Evolutionary conservation across 2,888 invertebrate genomes (phyloP).

Genomic region (Torymus aiolomorphi): DNA sequence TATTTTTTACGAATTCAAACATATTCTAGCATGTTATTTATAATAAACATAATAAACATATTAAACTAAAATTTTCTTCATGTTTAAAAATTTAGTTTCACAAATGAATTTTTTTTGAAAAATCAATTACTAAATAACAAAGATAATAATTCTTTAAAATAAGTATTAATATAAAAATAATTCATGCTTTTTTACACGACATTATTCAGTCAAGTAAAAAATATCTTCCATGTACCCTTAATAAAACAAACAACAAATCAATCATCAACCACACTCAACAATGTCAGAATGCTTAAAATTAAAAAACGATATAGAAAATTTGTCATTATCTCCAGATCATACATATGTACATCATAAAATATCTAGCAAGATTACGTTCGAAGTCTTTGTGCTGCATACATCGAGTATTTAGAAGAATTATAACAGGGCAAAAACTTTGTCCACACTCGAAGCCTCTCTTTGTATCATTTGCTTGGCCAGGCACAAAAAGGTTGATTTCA

Average conservation of each 20-base stretch:
- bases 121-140: too few species aligned
- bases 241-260: constrained; percentile 34
- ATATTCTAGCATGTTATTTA: too few species aligned
- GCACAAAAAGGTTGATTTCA: constrained; percentile 58
- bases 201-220: constrained; percentile 25
- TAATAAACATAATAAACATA: too few species aligned
- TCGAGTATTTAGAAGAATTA: constrained; percentile 44
- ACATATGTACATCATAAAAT: constrained; percentile 48
- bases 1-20: constrained; percentile 3
- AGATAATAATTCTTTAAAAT: too few species aligned
- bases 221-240: constrained; percentile 12
- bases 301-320: constrained; percentile 36
- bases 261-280: constrained; percentile 22
- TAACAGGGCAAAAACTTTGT: constrained; percentile 45
- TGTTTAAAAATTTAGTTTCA: too few species aligned
- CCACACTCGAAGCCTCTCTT: constrained; percentile 38
- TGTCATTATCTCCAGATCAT: constrained; percentile 25
- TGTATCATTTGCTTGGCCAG: constrained; percentile 52
- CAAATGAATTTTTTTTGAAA: too few species aligned
- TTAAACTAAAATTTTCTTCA: too few species aligned
- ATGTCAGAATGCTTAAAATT: constrained; percentile 33
- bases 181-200: background rate
- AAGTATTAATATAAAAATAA: too few species aligned
- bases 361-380: constrained; percentile 47
- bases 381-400: constrained; percentile 52